phyloP scores from a whole-genome alignment of 92 coral and sea anemone genomes.

The Hydrozoanthus gracilis region DNA sequence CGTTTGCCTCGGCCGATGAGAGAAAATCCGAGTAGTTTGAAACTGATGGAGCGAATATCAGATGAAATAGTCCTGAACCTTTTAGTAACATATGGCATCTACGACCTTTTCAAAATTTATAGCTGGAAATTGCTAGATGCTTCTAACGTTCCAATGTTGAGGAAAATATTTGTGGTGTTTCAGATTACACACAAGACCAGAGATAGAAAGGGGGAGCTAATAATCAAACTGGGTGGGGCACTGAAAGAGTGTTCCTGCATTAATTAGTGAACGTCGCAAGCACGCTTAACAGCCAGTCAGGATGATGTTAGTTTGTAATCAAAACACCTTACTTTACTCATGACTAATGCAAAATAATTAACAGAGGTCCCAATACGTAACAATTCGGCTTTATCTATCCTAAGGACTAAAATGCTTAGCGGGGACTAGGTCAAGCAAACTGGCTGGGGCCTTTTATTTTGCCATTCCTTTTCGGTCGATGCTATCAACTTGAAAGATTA shows the following conservation, averaged over 20 bases:
- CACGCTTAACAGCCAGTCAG: conserved; percentile 26
- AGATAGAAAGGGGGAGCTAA: conserved; percentile 25
- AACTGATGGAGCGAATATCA: conserved; percentile 43
- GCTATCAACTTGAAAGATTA: conserved; percentile 21
- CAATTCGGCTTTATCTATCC: conserved; percentile 13
- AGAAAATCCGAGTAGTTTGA: conserved; percentile 34
- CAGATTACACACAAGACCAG: conserved; percentile 21
- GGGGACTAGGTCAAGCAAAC: conserved; percentile 29
- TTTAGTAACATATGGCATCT: conserved; percentile 34
- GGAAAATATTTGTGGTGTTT: conserved; percentile 24
- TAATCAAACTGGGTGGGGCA: conserved; percentile 32
- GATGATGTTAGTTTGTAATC: conserved; percentile 29
- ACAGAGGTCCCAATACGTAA: conserved; percentile 28
- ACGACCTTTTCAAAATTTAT: conserved; percentile 13
- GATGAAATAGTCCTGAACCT: conserved; percentile 33
- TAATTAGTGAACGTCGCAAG: conserved; percentile 27
- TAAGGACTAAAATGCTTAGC: conserved; percentile 13
- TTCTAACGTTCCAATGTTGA: conserved; percentile 29
- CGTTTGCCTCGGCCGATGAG: conserved; percentile 45
- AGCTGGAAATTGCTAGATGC: conserved; percentile 31
- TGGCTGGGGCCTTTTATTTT: conserved; percentile 1
- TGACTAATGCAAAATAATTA: conserved; percentile 13
- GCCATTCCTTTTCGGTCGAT: conserved; percentile 14
- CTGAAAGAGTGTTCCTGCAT: conserved; percentile 25
- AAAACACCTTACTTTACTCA: conserved; percentile 15